These are phyloP conservation scores for Phragmatobia fuliginosa DNA, from an alignment of 2,888 invertebrate genomes.

Conservation along the genomic window DNA sequence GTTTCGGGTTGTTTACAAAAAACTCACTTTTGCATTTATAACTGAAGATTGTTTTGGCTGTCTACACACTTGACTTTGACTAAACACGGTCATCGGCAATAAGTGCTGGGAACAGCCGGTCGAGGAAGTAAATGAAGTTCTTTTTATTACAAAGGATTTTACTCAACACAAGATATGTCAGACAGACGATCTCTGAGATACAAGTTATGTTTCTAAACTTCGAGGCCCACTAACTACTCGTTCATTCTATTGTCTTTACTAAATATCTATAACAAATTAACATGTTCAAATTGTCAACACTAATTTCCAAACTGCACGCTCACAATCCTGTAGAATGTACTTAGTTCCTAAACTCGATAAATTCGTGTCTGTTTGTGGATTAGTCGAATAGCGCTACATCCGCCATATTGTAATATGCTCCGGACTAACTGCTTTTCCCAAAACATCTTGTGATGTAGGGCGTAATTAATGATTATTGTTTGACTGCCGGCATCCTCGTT, in stretches of 20 bases:
- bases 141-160: too few species aligned
- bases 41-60: too few species aligned
- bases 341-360: slow-evolving; percentile 8
- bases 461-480: slow-evolving; percentile 11
- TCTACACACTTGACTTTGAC: too few species aligned
- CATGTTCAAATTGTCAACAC: background rate
- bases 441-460: background rate
- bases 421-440: slow-evolving; percentile 5
- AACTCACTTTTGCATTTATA: too few species aligned
- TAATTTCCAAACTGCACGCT: slow-evolving; percentile 7
- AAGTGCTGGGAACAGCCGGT: too few species aligned
- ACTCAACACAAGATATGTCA: too few species aligned
- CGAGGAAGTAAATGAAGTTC: too few species aligned
- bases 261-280: background rate
- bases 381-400: slow-evolving; percentile 5
- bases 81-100: too few species aligned
- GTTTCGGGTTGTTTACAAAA: too few species aligned
- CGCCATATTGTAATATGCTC: background rate
- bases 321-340: background rate
- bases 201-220: too few species aligned
- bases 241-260: background rate
- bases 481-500: background rate
- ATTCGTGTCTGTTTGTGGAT: slow-evolving; percentile 10
- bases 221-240: background rate
- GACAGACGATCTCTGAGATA: too few species aligned